phyloP scores from a whole-genome alignment of 2,888 invertebrate genomes.

The Ennomos fuscantarius region DNA sequence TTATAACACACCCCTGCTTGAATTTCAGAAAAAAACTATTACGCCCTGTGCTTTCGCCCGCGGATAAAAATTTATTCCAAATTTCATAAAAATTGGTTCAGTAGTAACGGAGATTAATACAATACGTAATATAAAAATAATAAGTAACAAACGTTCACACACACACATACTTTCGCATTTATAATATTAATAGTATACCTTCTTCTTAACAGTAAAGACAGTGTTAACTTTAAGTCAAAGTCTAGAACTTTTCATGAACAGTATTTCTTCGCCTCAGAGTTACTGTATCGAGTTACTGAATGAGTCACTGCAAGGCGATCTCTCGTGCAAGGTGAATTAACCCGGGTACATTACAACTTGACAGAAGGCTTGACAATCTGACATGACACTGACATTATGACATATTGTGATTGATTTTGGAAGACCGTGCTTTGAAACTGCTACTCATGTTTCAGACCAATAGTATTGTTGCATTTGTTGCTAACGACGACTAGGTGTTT shows the following conservation, averaged over 20 bases:
- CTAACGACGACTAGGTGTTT: no score
- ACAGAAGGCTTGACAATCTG: slow-evolving; percentile 8
- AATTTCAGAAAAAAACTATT: no score
- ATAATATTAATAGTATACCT: no score
- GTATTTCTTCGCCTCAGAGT: slow-evolving; percentile 29
- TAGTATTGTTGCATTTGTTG: no score
- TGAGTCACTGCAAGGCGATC: slow-evolving; percentile 70
- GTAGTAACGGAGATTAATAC: no score
- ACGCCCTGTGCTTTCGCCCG: no score
- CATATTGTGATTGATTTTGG: slow-evolving; percentile 22
- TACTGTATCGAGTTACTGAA: slow-evolving; percentile 45
- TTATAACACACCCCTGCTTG: no score
- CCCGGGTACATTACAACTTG: slow-evolving; percentile 45
- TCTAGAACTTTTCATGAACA: slow-evolving; percentile 21
- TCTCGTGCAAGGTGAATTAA: slow-evolving; percentile 61
- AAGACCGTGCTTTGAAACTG: neutral
- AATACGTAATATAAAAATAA: no score
- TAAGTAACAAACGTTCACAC: no score
- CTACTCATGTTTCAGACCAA: slow-evolving; percentile 11
- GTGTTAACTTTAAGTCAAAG: slow-evolving; percentile 25
- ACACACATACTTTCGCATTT: no score
- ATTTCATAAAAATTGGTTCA: no score
- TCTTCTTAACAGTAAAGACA: neutral
- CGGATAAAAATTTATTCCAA: no score
- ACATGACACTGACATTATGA: slow-evolving; percentile 26